Percentiles rank a stretch among this genome's conserved stretches.
These are phyloP conservation scores for Radopholus similis DNA, from an alignment of 1,140 invertebrate genomes.

Conservation along the genomic window DNA sequence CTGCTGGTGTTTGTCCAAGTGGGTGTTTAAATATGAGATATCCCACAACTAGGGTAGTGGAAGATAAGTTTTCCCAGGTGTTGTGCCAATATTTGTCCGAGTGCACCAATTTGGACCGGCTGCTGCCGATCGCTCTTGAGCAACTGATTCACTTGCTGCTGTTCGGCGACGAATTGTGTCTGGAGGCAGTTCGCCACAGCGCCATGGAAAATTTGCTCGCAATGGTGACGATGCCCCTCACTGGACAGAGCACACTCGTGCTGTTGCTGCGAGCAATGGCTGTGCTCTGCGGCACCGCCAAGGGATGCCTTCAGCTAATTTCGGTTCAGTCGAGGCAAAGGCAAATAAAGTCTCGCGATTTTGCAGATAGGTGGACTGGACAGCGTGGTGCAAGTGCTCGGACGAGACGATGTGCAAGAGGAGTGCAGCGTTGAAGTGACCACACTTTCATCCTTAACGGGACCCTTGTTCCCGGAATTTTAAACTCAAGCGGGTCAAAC, in stretches of 20 bases:
- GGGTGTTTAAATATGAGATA: neutral
- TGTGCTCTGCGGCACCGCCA: constrained; percentile 28
- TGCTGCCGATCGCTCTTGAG: constrained; percentile 25
- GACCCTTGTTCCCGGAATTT: too few species aligned
- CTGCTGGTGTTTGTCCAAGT: constrained; percentile 31
- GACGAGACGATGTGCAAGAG: constrained; percentile 10
- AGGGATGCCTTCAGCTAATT: constrained; percentile 24
- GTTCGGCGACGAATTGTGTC: constrained; percentile 31
- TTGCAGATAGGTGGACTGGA: constrained; percentile 27
- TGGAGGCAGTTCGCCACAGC: constrained; percentile 24
- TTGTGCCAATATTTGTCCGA: constrained; percentile 29
- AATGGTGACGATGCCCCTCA: constrained; percentile 18
- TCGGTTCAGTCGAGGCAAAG: constrained; percentile 21
- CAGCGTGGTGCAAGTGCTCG: constrained; percentile 22
- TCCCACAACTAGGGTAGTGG: neutral
- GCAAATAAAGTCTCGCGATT: neutral
- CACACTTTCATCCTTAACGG: too few species aligned
- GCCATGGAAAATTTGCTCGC: constrained; percentile 26
- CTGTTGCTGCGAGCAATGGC: constrained; percentile 26
- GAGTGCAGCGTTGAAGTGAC: constrained; percentile 18
- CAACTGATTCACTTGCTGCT: constrained; percentile 29
- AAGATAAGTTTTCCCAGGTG: constrained; percentile 13
- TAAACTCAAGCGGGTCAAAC: too few species aligned
- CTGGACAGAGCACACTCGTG: constrained; percentile 6
- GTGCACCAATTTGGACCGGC: constrained; percentile 18